Evolutionary conservation across 2,797 vertebrate genomes (phyloP), one percentile per base, ranked within the genome.

Genomic region (Sebastes diaconus): DNA sequence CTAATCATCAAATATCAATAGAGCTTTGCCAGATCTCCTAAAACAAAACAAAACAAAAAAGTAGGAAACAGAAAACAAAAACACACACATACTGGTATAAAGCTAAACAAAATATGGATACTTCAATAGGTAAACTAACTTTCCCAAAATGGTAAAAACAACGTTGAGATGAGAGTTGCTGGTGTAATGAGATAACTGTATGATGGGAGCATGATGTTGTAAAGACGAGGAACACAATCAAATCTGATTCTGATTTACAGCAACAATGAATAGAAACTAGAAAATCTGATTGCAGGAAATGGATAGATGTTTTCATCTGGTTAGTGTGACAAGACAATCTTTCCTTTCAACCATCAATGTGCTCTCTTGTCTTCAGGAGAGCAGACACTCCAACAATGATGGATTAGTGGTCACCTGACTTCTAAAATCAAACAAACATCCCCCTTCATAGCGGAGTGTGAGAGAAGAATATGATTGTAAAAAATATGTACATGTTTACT

Each of bases 101-200:
- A 80, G 39, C 67, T 60, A 66, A 25, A 81, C 2, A 70, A 69
- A 89, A 79, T 25, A 68, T 27, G 25, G 61, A 85, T 58, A 82
- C 55, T 58, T 72, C 57, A 84, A 84, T 13, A 14, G 46, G 30
- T 74, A 77, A 81, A 73, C 14, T 13, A 39, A 81, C 54, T 81
- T 84, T 75, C 77, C 84, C 59, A 68, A 80, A 63, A 87, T 36
- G 30, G 27, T 67, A 77, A 83, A 78, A 32, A 68, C 73, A 75
- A 70, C 2, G 5, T 80, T 81, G 83, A 90, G 83, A 88, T 86
- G 87, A 89, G 72, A 57, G 42, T 42, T 52, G 83, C 36, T 84
- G 82, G 22, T 83, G 69, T 67, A 39, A 78, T 68, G 68, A 87
- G 34, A 87, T 68, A 54, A 71, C 36, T 55, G n/a, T 55, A 59